Base-by-base conservation (phyloP, 2,888 invertebrate species). In the Perdita meconis region DNA sequence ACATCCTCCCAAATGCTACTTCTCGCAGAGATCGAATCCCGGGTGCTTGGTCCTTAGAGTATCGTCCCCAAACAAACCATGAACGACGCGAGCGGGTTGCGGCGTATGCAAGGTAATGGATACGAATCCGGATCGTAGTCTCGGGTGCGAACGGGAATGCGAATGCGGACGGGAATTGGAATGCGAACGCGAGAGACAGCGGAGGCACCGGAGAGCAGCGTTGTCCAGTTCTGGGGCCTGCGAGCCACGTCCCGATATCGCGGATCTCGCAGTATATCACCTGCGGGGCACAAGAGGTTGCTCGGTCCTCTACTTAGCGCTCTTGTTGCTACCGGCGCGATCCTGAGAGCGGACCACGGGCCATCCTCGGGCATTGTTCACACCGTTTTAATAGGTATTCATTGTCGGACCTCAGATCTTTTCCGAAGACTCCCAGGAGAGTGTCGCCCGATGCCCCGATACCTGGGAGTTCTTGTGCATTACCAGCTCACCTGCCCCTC, bases 201-300 rank as follows among this genome's bases (percentile, higher is more conserved):
- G 53, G 59, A 68, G 59, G 59, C 19, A 19, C 47, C 42, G 38
- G 36, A 50, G 26, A 51, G 13, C 13, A 40, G 66, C 53, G 57
- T 55, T 53, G 40, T 57, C 50, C 60, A 61, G 74, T 70, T 66
- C 61, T 57, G 63, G 78, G 59, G 63, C 59, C 70, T 51, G 80
- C 67, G 66, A 69, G 69, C 38, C 72, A 71, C 64, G 71, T 70
- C 73, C 55, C 70, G 87, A 84, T 91, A 92, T 92, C 91, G 90
- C 80, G 85, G 88, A 92, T 92, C 92, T 90, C 86, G 89, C 89
- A 86, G 90, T 91, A 91, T 90, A 91, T 92, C 90, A 91, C 90
- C 88, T 83, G 83, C 88, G 82, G 83, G 81, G 74, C 80, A 80
- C 82, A 79, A 73, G 84, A 80, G 81, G 81, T 80, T 82, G 85